These are phyloP conservation scores for Nymphalis urticae DNA, from an alignment of 2,888 invertebrate genomes.

Conservation along the genomic window DNA sequence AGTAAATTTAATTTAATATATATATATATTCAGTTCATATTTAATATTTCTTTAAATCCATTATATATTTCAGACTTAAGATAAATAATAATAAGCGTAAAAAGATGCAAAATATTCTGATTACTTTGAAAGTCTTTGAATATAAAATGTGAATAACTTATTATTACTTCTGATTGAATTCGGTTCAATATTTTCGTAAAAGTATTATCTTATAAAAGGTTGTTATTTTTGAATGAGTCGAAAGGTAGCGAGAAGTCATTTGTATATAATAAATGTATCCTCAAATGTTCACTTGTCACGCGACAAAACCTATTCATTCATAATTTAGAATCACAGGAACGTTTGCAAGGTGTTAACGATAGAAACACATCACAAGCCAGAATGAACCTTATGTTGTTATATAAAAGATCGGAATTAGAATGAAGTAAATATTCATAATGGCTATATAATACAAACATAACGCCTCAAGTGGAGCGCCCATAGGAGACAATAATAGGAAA, in stretches of 20 bases:
- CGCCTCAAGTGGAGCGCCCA: conserved; percentile 61
- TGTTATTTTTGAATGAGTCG: not conserved
- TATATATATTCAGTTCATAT: no score
- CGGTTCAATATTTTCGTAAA: not conserved
- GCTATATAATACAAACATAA: conserved; percentile 55
- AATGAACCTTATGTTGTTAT: not conserved
- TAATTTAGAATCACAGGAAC: conserved; percentile 54
- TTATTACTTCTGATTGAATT: no score
- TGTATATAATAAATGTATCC: conserved; percentile 13
- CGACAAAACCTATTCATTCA: conserved; percentile 72
- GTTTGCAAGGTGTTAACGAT: conserved; percentile 14
- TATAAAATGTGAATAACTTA: no score
- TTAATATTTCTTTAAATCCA: no score
- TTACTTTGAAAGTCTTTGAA: no score
- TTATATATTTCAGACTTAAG: no score
- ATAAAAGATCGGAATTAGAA: conserved; percentile 9
- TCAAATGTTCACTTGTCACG: conserved; percentile 58
- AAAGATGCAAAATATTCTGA: no score
- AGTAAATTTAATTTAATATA: no score
- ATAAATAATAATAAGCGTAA: no score
- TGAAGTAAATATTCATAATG: conserved; percentile 1
- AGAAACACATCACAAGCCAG: not conserved
- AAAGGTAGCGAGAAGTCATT: not conserved
- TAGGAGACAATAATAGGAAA: conserved; percentile 71
- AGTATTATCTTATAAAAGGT: no score